Evolutionary conservation across 2,113 vertebrate species (phyloP).

Genomic region (Camarhynchus parvulus): DNA sequence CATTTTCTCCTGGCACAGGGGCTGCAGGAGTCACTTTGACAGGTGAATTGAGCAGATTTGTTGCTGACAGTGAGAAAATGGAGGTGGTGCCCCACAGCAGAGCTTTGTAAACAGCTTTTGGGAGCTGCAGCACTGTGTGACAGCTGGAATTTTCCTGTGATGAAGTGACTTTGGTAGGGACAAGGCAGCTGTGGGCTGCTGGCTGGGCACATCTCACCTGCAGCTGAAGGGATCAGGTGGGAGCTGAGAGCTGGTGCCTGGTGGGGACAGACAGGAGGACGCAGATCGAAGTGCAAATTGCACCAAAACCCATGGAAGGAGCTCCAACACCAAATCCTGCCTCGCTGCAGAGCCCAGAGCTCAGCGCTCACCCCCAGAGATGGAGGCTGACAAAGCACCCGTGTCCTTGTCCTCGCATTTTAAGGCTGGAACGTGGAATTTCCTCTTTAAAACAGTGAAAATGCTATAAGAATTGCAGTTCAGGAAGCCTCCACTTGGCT

Average conservation of each 20-base stretch:
- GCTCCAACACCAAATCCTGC: not conserved
- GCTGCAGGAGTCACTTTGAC: not conserved
- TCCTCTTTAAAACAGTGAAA: not conserved
- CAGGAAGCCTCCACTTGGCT: not conserved
- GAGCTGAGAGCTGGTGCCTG: not conserved
- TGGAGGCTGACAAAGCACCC: fast-evolving
- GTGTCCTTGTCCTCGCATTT: not conserved
- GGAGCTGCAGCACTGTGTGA: not conserved
- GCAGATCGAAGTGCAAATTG: not conserved
- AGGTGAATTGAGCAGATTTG: not conserved
- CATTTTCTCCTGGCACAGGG: not conserved
- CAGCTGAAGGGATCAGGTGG: not conserved
- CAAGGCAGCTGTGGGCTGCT: not conserved
- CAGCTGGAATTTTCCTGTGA: not conserved
- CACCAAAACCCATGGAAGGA: not conserved
- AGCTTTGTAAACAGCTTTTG: not conserved
- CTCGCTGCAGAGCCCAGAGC: fast-evolving
- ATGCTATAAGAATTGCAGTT: not conserved
- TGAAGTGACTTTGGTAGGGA: not conserved
- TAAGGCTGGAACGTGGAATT: not conserved
- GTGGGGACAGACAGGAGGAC: not conserved
- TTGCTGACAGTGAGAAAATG: constrained; percentile 21
- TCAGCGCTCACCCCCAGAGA: not conserved
- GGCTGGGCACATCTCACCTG: not conserved
- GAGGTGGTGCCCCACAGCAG: not conserved